Conservation (phyloP, 2,113 vertebrate species). For the Okapia johnstoni region DNA sequence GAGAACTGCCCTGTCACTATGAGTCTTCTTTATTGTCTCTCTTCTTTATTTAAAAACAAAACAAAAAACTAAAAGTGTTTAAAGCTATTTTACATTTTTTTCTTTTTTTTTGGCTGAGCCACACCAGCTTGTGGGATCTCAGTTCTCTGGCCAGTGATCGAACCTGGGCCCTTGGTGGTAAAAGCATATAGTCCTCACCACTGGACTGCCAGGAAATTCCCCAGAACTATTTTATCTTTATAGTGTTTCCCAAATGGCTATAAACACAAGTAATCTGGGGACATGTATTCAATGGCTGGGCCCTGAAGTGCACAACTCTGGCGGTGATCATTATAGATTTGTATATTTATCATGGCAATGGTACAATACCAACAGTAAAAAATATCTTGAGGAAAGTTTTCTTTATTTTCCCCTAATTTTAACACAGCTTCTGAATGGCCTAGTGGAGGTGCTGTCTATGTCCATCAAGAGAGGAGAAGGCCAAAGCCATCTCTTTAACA, state of each 20-base stretch:
- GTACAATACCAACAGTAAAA: neutral
- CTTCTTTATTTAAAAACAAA: neutral
- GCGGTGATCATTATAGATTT: neutral
- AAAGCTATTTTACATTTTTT: neutral
- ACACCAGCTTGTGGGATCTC: neutral
- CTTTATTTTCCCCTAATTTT: neutral
- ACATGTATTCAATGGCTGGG: neutral
- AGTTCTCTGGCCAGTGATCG: neutral
- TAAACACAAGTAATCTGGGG: neutral
- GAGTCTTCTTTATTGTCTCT: neutral
- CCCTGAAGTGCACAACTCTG: accelerated
- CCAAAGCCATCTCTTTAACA: neutral
- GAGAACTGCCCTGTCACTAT: neutral
- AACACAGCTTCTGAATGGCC: neutral
- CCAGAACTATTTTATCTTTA: neutral
- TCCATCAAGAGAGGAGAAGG: neutral
- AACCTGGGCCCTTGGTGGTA: neutral
- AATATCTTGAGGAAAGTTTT: neutral
- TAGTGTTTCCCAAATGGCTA: neutral
- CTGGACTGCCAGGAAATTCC: neutral
- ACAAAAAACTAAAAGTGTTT: neutral
- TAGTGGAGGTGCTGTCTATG: neutral
- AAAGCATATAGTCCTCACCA: neutral
- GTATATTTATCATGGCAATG: neutral
- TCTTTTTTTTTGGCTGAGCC: neutral